Conservation (phyloP, 2,888 invertebrate genomes). For the Netelia fuscicornis region DNA sequence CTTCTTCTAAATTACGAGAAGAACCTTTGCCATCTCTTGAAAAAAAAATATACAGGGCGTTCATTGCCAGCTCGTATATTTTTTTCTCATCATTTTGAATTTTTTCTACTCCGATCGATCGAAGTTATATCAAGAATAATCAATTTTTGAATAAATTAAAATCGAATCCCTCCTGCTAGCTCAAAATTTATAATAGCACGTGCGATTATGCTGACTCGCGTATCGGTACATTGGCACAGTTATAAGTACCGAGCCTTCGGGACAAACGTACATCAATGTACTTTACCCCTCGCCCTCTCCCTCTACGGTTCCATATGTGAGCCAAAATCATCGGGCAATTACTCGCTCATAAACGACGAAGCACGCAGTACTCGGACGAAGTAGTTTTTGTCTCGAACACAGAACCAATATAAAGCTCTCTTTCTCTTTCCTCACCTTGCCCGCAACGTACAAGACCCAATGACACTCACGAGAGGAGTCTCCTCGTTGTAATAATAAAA, state of each 20-base stretch:
- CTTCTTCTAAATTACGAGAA: not conserved
- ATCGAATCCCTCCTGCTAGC: too few relatives aligned
- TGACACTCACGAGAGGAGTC: conserved; percentile 72
- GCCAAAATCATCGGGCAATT: conserved; percentile 79
- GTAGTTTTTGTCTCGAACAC: conserved; percentile 10
- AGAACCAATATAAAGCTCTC: conserved; percentile 13
- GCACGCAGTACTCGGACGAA: conserved; percentile 70
- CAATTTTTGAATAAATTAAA: too few relatives aligned
- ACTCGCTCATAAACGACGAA: conserved; percentile 78
- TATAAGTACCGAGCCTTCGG: conserved; percentile 12
- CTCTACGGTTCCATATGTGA: not conserved
- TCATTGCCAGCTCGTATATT: too few relatives aligned
- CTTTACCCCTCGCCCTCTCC: not conserved
- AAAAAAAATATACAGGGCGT: too few relatives aligned
- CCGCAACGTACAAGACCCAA: conserved; percentile 63
- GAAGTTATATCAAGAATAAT: too few relatives aligned
- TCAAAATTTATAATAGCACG: too few relatives aligned
- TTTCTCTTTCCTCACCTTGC: conserved; percentile 51
- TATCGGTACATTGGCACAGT: conserved; percentile 1
- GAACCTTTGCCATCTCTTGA: not conserved
- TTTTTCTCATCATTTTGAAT: too few relatives aligned
- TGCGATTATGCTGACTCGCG: not conserved
- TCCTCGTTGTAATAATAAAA: conserved; percentile 49
- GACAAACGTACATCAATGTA: conserved; percentile 12
- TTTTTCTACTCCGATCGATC: too few relatives aligned